Conservation (phyloP, 1,140 invertebrate species). For the Oreohelix idahoensis region DNA sequence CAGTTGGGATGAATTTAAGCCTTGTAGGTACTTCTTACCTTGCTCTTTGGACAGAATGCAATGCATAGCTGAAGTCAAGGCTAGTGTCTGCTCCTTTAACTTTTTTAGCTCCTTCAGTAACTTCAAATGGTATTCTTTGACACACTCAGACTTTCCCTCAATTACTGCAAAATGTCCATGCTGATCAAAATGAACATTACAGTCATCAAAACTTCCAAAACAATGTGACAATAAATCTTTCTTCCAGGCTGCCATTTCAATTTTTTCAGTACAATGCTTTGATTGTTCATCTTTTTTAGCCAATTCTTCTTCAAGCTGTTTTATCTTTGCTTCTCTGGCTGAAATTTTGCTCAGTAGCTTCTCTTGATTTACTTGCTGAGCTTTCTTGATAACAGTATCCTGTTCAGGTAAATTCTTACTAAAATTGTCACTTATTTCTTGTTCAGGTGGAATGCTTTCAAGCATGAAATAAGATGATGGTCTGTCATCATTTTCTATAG, state of each 20-base stretch:
- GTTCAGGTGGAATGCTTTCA: background rate
- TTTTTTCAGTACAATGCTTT: background rate
- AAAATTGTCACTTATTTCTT: background rate
- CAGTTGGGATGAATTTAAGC: background rate
- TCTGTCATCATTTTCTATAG: background rate
- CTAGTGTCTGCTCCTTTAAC: background rate
- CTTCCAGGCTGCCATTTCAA: background rate
- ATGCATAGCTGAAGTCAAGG: background rate
- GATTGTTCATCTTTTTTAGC: background rate
- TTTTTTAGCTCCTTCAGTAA: conserved; percentile 12
- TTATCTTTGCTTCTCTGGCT: background rate
- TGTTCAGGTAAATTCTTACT: background rate
- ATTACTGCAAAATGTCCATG: background rate
- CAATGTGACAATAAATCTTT: background rate
- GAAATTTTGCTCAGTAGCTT: background rate
- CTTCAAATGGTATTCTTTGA: background rate
- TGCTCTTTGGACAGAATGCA: background rate
- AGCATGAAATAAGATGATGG: too few species aligned
- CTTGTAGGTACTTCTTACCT: background rate
- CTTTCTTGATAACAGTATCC: background rate
- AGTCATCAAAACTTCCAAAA: background rate
- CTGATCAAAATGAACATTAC: background rate
- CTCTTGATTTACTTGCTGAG: background rate
- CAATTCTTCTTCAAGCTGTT: conserved; percentile 4
- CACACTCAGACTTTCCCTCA: background rate